phyloP scores from a whole-genome alignment of 2,113 vertebrate species.

The Lampris incognitus region DNA sequence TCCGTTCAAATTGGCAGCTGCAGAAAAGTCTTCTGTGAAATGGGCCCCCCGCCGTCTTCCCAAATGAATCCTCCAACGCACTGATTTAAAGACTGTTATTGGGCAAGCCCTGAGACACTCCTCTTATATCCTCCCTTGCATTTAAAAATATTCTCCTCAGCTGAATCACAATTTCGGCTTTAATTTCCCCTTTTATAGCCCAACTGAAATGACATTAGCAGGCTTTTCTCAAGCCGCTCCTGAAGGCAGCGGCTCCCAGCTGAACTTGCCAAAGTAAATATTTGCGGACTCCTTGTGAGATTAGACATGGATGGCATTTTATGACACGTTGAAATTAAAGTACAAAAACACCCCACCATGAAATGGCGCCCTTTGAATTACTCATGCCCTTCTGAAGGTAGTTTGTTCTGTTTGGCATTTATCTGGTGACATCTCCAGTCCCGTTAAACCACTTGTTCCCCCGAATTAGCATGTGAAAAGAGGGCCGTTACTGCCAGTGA shows the following conservation, averaged over 20 bases:
- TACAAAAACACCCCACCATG: slow-evolving; percentile 32
- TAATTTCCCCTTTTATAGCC: slow-evolving; percentile 22
- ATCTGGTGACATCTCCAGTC: slow-evolving; percentile 15
- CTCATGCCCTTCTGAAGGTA: not conserved
- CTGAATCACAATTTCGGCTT: slow-evolving; percentile 16
- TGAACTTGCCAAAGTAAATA: slow-evolving; percentile 20
- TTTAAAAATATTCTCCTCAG: slow-evolving; percentile 45
- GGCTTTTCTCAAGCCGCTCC: not conserved
- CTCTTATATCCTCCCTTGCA: slow-evolving; percentile 53
- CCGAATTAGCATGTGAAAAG: slow-evolving; percentile 69
- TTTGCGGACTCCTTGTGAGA: slow-evolving; percentile 21
- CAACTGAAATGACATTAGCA: not conserved
- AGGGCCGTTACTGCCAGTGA: slow-evolving; percentile 38
- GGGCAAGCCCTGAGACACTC: slow-evolving; percentile 51
- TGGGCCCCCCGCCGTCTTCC: slow-evolving; percentile 49
- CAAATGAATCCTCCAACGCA: slow-evolving; percentile 69
- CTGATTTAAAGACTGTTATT: slow-evolving; percentile 58
- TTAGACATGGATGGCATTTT: slow-evolving; percentile 17
- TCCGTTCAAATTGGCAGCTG: slow-evolving; percentile 68
- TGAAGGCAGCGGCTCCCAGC: not conserved
- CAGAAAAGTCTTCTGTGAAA: slow-evolving; percentile 64
- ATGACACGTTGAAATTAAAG: not conserved
- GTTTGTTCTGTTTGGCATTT: slow-evolving; percentile 24
- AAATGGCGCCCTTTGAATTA: slow-evolving; percentile 18
- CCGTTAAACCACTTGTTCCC: slow-evolving; percentile 22